Base-by-base conservation (phyloP, 2,797 vertebrate genomes). In the Neosalanx taihuensis region DNA sequence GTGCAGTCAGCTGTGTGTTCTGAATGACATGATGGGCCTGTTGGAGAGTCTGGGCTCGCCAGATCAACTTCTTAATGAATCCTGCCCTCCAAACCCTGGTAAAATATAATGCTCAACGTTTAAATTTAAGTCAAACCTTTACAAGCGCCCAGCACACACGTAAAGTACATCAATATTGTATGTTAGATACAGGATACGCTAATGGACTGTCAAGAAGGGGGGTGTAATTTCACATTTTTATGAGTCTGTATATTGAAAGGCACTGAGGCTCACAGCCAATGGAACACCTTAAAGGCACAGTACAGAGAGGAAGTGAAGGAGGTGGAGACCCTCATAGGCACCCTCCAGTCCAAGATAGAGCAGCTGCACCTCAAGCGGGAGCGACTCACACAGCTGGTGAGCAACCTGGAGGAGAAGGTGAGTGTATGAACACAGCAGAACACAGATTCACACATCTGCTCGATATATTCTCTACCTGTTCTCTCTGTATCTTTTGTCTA, bases 231-330 rank as follows among this genome's bases (percentile, higher is more conserved):
- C 7, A 46, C 12, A 13, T 13, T 13, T 13, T 9, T 37, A 20
- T 30, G 23, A 29, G 53, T 60, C 69, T 74, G 65, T 61, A 35
- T 72, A 18, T 71, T 20, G 60, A 6, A 73, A 91, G 91, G 76
- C n/a, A 80, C 73, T 4, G 81, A 82, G 4, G 88, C 89, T 30
- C 81, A 81, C 12, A 15, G 30, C 72, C 75, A 80, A 35, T 90
- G 92, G 91, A 93, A 92, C 81, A 75, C 77, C 60, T 84, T 93
- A 69, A 94, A 93, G 82, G 73, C 20, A 3, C 76, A 84, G 31
- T 79, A 72, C 84, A 79, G 76, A 57, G 70, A 64, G 0, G 68
- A 53, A n/a, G 56, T 75, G 65, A 79, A 89, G 79, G 76, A 88
- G 80, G 85, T 79, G 1, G 89, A 92, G 73, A 51, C 2, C 2